Base-by-base conservation (phyloP, 2,888 invertebrate genomes). In the Lordiphosa fenestrarum region DNA sequence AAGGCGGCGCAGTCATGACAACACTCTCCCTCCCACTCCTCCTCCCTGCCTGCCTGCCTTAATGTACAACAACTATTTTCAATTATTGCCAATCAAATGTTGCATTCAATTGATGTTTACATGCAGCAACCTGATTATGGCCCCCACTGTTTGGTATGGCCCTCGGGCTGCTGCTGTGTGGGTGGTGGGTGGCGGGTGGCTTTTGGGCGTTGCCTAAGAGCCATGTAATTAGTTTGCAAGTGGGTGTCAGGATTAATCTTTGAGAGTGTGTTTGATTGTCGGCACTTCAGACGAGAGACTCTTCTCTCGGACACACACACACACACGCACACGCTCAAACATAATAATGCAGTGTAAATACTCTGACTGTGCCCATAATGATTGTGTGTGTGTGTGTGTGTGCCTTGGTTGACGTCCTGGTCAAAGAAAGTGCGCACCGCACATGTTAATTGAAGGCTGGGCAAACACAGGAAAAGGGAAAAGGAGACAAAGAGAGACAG, bases 81-180 rank as follows among this genome's bases (percentile, higher is more conserved):
- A 87, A 87, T 87, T 88, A 87, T 88, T 86, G 82, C 85, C 86
- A 87, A 88, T 87, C 87, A 87, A 87, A 87, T 85, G 85, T 81
- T 86, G 86, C 88, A 81, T 85, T 86, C 84, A 84, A 83, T 82
- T 77, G 85, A 77, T 86, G 85, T 85, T 83, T 84, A 84, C 76
- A 80, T 73, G 84, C 81, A 59, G 52, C 78, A 71, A 69, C 63
- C 78, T 84, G 73, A 84, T 82, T 82, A 84, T 73, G 69, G 58
- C 63, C 41, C 60, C 64, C 69, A 52, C 66, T 68, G 37, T 39
- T 66, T 59, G 63, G 69, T 66, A 37, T 40, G 44, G 47, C 49
- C 47, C 46, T 55, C 21, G 19, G 53, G 56, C 65, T 61, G 52
- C 49, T 47, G 54, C 33, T 36, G 46, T 40, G 41, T 19, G 10